Conservation (phyloP, 2,797 vertebrate genomes). For the Ataeniobius toweri region DNA sequence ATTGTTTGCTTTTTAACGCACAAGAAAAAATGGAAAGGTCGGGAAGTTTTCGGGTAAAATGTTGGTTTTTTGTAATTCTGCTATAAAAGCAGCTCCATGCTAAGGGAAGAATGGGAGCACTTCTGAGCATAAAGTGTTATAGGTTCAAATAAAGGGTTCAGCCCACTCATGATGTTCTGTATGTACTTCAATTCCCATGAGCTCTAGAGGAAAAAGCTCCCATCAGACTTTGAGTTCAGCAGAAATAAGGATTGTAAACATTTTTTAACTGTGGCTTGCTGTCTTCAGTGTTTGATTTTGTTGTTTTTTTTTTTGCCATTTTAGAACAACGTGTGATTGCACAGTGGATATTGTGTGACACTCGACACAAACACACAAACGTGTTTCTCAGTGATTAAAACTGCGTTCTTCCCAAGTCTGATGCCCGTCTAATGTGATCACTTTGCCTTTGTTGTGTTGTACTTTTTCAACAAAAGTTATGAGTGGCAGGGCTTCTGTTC, state of each 20-base stretch:
- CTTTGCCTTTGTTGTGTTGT: conserved; percentile 49
- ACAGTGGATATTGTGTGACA: conserved; percentile 47
- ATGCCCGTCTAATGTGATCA: conserved; percentile 52
- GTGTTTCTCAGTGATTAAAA: conserved; percentile 25
- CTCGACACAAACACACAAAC: conserved; percentile 15
- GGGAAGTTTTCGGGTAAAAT: not conserved
- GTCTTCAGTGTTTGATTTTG: conserved; percentile 38
- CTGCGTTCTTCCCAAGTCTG: conserved; percentile 35
- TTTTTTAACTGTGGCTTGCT: conserved; percentile 59
- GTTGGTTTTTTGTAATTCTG: not conserved
- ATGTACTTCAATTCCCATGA: conserved; percentile 65
- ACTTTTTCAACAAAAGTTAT: conserved; percentile 15
- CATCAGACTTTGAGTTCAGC: conserved; percentile 41
- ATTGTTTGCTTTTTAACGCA: not conserved
- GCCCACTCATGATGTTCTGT: conserved; percentile 6
- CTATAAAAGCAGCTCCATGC: conserved; percentile 17
- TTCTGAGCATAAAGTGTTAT: not conserved
- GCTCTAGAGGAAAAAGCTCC: conserved; percentile 43
- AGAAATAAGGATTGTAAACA: conserved; percentile 41
- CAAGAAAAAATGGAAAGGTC: not conserved
- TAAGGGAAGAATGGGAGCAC: conserved; percentile 2
- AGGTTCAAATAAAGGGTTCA: conserved; percentile 27
- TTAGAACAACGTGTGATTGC: conserved; percentile 43
- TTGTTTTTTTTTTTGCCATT: conserved; percentile 57
- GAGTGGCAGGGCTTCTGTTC: conserved; percentile 40